Base-by-base conservation (phyloP, 2,888 invertebrate genomes). In the Cyclophora albipunctata region DNA sequence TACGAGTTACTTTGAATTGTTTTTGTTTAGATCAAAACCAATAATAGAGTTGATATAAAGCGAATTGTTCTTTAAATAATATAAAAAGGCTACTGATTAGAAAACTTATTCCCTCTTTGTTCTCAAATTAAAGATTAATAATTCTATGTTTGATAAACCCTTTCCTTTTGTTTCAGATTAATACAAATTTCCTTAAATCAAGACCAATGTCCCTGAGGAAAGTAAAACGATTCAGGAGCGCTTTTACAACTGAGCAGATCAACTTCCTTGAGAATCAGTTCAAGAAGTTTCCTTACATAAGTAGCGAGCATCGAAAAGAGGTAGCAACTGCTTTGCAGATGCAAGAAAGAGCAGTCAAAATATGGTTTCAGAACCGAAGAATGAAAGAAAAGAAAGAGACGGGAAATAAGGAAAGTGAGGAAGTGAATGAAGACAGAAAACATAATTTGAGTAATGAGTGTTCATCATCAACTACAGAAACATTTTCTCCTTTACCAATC, bases 351-450 rank as follows among this genome's bases (percentile, higher is more conserved):
- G 94, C 95, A 60, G 91, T 96, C 37, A 96, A 95, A 75, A 93
- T 95, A 50, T 95, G 95, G 95, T 96, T 95, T 68, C 95, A 96
- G 73, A 95, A 95, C 72, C 86, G 95, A 1, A 82, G 95, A 4
- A 95, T 95, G 94, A 93, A 92, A 60, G 87, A 88, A 67, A 93
- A 93, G 70, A 93, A 92, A 69, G 91, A 91, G 54, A 72, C 34
- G 56, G 48, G 56, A 42, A 66, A 70, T 47, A 60, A 67, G 40
- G 60, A 64, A 49, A 64, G 48, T 5, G 55, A 46, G 59, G 47
- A 49, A 63, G 58, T 49, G 55, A 54, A 40, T 46, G 53, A 41
- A 61, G 64, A 59, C 57, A 60, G 52, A 58, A 69, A 68, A 55
- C 63, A 70, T 45, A 66, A 64, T 69, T 67, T 71, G 66, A 70